A percentile compares a stretch with the other conserved stretches of the same genome.
Conservation (phyloP, 2,113 vertebrate species). For the Candoia aspera region DNA sequence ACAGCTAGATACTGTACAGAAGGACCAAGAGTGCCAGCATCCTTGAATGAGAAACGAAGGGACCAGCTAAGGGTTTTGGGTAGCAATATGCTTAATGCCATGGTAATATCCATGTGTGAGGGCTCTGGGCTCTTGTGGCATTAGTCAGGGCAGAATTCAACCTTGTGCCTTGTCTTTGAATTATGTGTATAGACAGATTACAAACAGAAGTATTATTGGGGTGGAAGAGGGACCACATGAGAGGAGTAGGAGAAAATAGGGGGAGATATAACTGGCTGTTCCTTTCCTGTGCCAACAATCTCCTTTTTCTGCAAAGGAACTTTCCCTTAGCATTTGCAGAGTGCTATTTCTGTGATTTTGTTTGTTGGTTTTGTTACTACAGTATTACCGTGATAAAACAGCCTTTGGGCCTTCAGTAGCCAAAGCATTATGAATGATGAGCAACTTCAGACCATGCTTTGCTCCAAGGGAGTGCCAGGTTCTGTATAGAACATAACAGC, state of each 20-base stretch:
- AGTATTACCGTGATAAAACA: neutral
- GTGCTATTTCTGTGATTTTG: neutral
- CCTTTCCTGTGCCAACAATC: neutral
- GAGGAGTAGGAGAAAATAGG: neutral
- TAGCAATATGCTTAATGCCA: neutral
- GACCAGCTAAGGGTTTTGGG: neutral
- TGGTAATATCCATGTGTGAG: neutral
- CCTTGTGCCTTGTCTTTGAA: neutral
- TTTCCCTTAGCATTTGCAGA: neutral
- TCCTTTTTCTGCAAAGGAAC: neutral
- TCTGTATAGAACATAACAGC: neutral
- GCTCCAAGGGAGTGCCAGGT: neutral
- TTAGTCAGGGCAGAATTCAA: neutral
- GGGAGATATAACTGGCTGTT: neutral
- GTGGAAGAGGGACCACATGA: neutral
- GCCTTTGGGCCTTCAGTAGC: neutral
- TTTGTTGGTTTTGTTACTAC: neutral
- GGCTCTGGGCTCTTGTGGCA: neutral
- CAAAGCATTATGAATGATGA: neutral
- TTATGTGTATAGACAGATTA: neutral
- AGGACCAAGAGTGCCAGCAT: neutral
- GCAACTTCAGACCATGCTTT: neutral
- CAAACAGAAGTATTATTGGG: neutral
- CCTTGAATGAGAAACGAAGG: slow-evolving; percentile 5
- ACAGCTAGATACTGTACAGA: neutral